Conservation (phyloP, 2,797 vertebrate species). For the Oceanodroma leucorhoa region DNA sequence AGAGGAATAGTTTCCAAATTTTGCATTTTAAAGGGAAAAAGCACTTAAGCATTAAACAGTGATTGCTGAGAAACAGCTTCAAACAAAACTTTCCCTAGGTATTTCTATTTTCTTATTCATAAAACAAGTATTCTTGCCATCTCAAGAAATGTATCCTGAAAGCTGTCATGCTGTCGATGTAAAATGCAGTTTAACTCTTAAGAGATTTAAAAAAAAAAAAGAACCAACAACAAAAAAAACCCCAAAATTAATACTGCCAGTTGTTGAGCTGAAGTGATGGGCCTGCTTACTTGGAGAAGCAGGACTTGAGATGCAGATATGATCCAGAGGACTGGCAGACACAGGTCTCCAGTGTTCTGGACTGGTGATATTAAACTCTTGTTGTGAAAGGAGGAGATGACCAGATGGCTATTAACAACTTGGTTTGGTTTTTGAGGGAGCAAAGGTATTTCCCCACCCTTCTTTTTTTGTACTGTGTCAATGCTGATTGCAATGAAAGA, state of each 20-base stretch:
- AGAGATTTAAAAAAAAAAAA: not conserved
- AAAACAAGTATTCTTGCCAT: not conserved
- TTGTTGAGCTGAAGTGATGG: not conserved
- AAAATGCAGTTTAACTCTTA: not conserved
- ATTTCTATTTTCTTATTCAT: slow-evolving; percentile 3
- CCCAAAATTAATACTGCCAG: not conserved
- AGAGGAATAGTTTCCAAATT: not conserved
- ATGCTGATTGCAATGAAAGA: not conserved
- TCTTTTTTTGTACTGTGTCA: not conserved
- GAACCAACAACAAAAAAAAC: not conserved
- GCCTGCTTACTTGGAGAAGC: not conserved
- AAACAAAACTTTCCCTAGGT: not conserved
- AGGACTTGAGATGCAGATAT: not conserved
- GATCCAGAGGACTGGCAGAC: not conserved
- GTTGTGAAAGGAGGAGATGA: not conserved
- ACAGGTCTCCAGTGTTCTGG: not conserved
- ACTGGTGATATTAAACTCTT: not conserved
- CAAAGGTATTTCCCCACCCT: not conserved
- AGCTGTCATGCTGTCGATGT: not conserved
- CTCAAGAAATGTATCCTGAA: not conserved
- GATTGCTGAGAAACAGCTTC: not conserved
- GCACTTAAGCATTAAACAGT: not conserved
- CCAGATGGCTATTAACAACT: not conserved
- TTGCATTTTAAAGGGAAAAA: not conserved
- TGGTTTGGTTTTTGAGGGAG: not conserved